Base-by-base conservation (phyloP, 2,888 invertebrate species). In the Schizaphis graminum region DNA sequence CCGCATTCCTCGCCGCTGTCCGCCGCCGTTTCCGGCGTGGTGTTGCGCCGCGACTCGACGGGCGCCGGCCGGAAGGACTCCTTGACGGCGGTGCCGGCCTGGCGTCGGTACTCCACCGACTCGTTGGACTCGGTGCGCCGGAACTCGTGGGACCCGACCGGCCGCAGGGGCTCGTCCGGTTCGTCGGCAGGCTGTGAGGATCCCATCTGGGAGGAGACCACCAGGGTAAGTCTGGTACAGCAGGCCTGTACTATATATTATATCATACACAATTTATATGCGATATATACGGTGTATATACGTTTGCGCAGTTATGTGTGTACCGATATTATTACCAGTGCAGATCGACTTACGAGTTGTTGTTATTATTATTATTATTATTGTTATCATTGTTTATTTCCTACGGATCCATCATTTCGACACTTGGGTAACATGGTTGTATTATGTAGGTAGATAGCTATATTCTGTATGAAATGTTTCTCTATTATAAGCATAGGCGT, bases 41-140 rank as follows among this genome's bases (percentile, higher is more conserved):
- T 84, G 53, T 89, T 61, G 94, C 94, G 53, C 77, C 95, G 53
- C n/a, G 90, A 92, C 16, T 92, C 92, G 2, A 7, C 85, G 53
- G 91, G 44, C 86, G 94, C 94, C n/a, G 94, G 95, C 89, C 89
- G 95, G 67, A 95, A 97, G 95, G 96, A 96, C 89, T 96, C 96
- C 90, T 91, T 92, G 26, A n/a, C 91, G 91, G 87, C 93, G 53
- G 94, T 91, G 84, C 96, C 96, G 86, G 96, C 96, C 89, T 95
- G 96, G 94, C 95, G 96, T 94, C 96, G 97, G 94, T 96, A 96
- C 94, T 98, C 98, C 0, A 97, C 97, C 77, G 98, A 98, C 96
- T 98, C 98, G 1, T 95, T 98, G 96, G 97, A 98, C 95, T 96
- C 97, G 94, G 95, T 96, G 90, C 97, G 97, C 96, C 97, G 97